Evolutionary conservation across 2,113 vertebrate genomes (phyloP).

Genomic region (Ochotona curzoniae): DNA sequence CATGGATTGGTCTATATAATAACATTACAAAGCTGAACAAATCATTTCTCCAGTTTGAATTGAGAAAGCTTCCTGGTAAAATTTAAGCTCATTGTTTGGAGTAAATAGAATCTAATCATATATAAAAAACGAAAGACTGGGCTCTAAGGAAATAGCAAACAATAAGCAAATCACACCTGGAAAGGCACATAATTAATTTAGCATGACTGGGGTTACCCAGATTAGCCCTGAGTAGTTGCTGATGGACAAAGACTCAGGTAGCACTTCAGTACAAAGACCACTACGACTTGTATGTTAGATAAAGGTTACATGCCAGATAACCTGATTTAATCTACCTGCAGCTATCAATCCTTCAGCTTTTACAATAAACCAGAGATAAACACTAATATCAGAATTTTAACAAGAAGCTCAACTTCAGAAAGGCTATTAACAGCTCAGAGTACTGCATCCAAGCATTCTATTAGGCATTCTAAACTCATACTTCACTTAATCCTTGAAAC

Average conservation of each 20-base stretch:
- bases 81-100: constrained; percentile 11
- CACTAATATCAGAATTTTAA: constrained; percentile 31
- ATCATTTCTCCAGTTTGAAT: background rate
- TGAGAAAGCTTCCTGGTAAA: background rate
- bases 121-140: background rate
- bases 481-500: constrained; percentile 32
- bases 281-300: background rate
- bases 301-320: background rate
- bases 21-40: constrained; percentile 1
- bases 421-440: constrained; percentile 6
- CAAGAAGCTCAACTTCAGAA: constrained; percentile 2
- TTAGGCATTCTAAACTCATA: constrained; percentile 29
- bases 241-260: background rate
- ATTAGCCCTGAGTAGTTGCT: background rate
- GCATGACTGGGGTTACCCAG: background rate
- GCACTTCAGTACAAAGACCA: constrained; percentile 24
- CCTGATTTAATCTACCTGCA: background rate
- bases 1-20: background rate
- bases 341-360: constrained; percentile 43
- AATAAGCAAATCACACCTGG: constrained; percentile 26
- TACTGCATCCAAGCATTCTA: background rate
- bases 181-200: constrained; percentile 22
- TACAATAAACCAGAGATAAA: constrained; percentile 44
- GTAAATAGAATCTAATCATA: background rate
- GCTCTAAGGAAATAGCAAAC: constrained; percentile 27